phyloP scores from a whole-genome alignment of 2,797 vertebrate species.

The Strix occidentalis region DNA sequence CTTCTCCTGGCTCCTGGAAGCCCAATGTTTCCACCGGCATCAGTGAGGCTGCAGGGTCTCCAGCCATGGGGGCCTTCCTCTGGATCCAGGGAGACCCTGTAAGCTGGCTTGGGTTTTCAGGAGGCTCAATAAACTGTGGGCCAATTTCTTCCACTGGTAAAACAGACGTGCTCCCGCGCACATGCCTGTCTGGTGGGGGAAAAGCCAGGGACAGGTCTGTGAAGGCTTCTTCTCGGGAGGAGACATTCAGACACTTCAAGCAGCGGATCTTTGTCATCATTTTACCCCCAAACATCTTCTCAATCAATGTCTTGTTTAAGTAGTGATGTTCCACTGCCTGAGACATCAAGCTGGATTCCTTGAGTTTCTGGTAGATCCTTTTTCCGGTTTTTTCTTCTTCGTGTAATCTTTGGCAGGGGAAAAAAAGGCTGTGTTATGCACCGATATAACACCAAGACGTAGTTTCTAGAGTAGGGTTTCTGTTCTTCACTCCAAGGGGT shows the following conservation, averaged over 20 bases:
- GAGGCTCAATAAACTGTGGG: not conserved
- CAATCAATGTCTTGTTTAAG: slow-evolving; percentile 75
- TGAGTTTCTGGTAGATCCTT: slow-evolving; percentile 79
- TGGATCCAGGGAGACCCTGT: slow-evolving; percentile 30
- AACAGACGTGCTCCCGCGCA: not conserved
- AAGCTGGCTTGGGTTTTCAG: not conserved
- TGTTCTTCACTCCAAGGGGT: not conserved
- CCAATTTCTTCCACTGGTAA: slow-evolving; percentile 52
- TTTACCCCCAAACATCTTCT: slow-evolving; percentile 85
- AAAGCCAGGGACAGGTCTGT: slow-evolving; percentile 84
- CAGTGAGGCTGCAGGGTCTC: not conserved
- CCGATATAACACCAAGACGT: not conserved
- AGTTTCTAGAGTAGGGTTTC: not conserved
- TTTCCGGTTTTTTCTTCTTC: slow-evolving; percentile 83
- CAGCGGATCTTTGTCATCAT: slow-evolving; percentile 82
- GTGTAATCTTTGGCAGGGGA: slow-evolving; percentile 69
- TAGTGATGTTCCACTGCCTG: slow-evolving; percentile 40
- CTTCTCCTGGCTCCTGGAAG: not conserved
- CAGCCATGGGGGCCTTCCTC: slow-evolving; percentile 30
- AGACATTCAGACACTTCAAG: slow-evolving; percentile 78
- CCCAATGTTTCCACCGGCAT: slow-evolving; percentile 33
- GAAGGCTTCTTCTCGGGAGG: slow-evolving; percentile 81
- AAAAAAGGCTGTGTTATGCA: not conserved
- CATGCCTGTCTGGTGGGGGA: slow-evolving; percentile 61
- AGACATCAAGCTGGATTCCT: slow-evolving; percentile 64